phyloP scores from a whole-genome alignment of 64 coral and sea anemone species.

The Porites lutea region DNA sequence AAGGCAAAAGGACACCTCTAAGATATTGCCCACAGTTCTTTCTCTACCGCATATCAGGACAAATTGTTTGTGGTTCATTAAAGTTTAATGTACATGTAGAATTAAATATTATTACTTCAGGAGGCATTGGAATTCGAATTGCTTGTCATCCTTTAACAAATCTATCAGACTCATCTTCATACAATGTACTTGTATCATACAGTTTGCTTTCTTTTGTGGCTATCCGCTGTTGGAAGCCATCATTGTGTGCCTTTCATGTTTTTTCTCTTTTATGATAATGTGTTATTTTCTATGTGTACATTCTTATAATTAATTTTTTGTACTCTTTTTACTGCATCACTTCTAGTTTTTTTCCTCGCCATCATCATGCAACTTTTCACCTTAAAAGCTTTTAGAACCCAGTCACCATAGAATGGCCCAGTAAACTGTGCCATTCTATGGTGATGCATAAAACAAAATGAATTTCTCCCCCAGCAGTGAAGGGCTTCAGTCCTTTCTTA shows the following conservation, averaged over 20 bases:
- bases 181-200: not conserved
- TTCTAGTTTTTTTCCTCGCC: too few relatives aligned
- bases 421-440: constrained; percentile 21
- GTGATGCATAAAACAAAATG: constrained; percentile 24
- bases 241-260: too few relatives aligned
- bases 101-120: not conserved
- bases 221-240: not conserved
- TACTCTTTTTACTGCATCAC: too few relatives aligned
- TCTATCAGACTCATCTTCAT: too few relatives aligned
- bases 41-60: too few relatives aligned
- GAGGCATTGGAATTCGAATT: constrained; percentile 54
- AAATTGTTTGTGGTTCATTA: not conserved
- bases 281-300: too few relatives aligned
- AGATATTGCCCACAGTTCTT: not conserved
- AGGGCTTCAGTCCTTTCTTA: constrained; percentile 13
- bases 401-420: constrained; percentile 38
- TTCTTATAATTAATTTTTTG: too few relatives aligned
- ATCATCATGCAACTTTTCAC: not conserved
- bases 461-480: constrained; percentile 59
- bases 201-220: not conserved
- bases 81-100: not conserved
- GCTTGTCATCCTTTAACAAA: not conserved
- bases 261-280: too few relatives aligned
- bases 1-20: too few relatives aligned
- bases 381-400: not conserved